Conservation (phyloP, 2,113 vertebrate genomes). For the Tenrec ecaudatus region DNA sequence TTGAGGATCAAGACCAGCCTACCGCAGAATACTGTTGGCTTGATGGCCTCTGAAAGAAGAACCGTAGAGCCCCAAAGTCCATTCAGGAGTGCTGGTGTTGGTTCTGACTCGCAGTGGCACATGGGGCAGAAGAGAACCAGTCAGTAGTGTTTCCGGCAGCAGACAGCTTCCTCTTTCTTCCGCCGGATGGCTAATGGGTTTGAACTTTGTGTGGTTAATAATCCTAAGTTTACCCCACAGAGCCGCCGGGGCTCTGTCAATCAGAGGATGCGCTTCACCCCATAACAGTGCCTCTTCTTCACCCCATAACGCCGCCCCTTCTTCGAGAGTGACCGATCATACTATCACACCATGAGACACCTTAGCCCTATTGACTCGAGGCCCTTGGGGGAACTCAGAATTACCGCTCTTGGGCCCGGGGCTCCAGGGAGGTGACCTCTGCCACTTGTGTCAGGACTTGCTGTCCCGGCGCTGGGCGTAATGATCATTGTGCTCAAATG, state of each 20-base stretch:
- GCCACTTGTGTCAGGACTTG: background rate
- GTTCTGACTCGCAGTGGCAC: no score
- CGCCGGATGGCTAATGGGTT: no score
- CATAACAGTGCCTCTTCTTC: background rate
- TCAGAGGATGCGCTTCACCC: background rate
- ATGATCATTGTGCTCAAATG: background rate
- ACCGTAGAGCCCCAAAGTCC: background rate
- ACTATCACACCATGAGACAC: background rate
- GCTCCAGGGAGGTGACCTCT: fast-evolving
- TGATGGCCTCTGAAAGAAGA: background rate
- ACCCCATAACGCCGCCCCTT: background rate
- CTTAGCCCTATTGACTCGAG: background rate
- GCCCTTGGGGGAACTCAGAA: background rate
- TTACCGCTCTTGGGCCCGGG: background rate
- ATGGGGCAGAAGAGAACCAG: no score
- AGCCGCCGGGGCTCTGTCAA: no score
- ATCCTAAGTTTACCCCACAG: no score
- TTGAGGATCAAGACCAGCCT: background rate
- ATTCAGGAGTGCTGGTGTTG: no score
- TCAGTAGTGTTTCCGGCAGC: no score
- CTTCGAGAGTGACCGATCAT: background rate
- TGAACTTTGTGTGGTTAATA: no score
- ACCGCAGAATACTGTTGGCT: background rate
- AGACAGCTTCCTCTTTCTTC: no score
- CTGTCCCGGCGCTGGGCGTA: background rate